phyloP scores from a whole-genome alignment of 2,888 invertebrate species.

The Poecilus cupreus region DNA sequence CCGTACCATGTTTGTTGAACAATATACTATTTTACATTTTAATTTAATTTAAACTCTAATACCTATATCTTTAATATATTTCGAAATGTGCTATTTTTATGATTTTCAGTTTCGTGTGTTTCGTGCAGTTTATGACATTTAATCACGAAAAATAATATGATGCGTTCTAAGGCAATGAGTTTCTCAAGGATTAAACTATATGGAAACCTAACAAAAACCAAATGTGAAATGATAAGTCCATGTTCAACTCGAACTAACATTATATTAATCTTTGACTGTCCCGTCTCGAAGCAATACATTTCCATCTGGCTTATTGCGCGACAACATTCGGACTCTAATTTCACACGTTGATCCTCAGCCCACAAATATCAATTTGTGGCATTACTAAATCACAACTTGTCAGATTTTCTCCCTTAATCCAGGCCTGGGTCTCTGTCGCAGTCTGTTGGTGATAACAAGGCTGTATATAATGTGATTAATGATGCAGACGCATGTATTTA shows the following conservation, averaged over 20 bases:
- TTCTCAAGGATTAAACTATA: no score
- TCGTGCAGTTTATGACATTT: not conserved
- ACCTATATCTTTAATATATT: no score
- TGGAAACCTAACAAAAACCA: not conserved
- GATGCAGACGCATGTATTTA: constrained; percentile 37
- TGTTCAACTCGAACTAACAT: not conserved
- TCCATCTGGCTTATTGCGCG: constrained; percentile 13
- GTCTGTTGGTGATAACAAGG: constrained; percentile 44
- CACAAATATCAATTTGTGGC: constrained; percentile 40
- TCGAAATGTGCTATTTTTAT: no score
- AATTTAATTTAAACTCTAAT: no score
- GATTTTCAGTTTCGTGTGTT: no score
- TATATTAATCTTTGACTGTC: not conserved
- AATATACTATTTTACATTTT: no score
- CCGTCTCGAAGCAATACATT: constrained; percentile 5
- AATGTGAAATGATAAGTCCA: not conserved
- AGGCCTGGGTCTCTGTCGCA: constrained; percentile 11
- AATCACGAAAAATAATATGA: not conserved
- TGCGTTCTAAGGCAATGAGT: not conserved
- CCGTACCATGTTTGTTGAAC: no score
- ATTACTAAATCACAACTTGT: constrained; percentile 38
- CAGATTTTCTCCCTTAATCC: constrained; percentile 38
- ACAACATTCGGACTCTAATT: constrained; percentile 25
- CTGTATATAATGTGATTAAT: constrained; percentile 55
- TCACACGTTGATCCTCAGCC: constrained; percentile 22